These are phyloP conservation scores for Pristionchus arcanus DNA, from an alignment of 2,888 invertebrate species.

Conservation along the genomic window DNA sequence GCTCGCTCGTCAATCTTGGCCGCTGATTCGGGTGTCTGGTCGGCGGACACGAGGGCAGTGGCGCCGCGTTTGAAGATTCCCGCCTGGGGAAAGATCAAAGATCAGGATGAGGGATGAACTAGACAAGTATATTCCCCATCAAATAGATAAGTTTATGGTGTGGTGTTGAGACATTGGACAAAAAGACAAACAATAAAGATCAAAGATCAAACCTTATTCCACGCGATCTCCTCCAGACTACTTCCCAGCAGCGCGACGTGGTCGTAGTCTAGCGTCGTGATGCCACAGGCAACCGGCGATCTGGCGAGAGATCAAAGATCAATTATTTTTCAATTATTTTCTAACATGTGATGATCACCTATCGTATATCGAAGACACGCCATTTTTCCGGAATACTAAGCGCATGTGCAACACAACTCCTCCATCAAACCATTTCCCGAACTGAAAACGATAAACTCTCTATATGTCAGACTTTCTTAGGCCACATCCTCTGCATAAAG, in stretches of 20 bases:
- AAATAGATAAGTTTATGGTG: background rate
- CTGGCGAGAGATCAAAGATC: constrained; percentile 80
- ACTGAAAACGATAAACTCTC: too few species aligned
- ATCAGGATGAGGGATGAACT: background rate
- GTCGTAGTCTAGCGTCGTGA: constrained; percentile 92
- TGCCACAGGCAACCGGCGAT: constrained; percentile 90
- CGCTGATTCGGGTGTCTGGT: background rate
- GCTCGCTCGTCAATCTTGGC: constrained; percentile 43
- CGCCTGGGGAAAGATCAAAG: constrained; percentile 52
- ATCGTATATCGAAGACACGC: too few species aligned
- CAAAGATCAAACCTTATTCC: constrained; percentile 85
- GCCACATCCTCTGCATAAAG: too few species aligned
- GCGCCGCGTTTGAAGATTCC: constrained; percentile 59
- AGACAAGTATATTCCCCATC: background rate
- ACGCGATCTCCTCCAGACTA: constrained; percentile 91
- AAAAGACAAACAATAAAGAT: background rate
- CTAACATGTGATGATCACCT: background rate
- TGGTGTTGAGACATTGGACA: background rate
- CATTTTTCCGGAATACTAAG: background rate
- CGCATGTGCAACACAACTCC: background rate
- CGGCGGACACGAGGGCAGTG: constrained; percentile 54
- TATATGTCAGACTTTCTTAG: too few species aligned
- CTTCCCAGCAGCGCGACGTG: constrained; percentile 90
- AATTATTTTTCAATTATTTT: background rate
- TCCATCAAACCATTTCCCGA: too few species aligned